A percentile compares a stretch with the other conserved stretches of the same genome.
phyloP scores from a whole-genome alignment of 2,888 invertebrate species.

The Podabrus alpinus region DNA sequence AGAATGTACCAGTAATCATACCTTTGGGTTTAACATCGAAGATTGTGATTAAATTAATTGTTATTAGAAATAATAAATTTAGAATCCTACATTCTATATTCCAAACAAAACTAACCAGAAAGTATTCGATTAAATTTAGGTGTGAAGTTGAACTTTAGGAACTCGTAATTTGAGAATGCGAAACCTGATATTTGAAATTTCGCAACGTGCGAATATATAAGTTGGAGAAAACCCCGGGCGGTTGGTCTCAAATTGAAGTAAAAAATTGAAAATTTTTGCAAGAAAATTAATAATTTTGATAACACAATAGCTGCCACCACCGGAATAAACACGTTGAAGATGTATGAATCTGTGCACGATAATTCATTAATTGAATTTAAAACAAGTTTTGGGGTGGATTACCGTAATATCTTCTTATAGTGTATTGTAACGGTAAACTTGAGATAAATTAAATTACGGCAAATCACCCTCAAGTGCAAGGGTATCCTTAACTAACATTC shows the following conservation, averaged over 20 bases:
- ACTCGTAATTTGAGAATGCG: too few relatives aligned
- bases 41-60: too few relatives aligned
- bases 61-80: too few relatives aligned
- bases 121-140: too few relatives aligned
- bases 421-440: background rate
- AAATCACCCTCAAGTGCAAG: background rate
- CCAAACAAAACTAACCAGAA: too few relatives aligned
- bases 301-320: background rate
- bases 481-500: background rate
- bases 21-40: too few relatives aligned
- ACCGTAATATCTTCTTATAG: background rate
- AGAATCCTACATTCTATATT: too few relatives aligned
- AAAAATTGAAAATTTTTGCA: background rate
- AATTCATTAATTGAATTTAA: background rate
- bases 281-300: background rate
- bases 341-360: background rate
- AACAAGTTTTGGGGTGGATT: background rate
- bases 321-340: background rate
- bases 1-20: too few relatives aligned
- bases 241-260: background rate
- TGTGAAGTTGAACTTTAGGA: too few relatives aligned
- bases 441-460: background rate
- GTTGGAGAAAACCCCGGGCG: background rate
- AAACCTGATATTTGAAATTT: too few relatives aligned
- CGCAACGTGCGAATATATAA: too few relatives aligned